Percentiles rank a stretch among this genome's conserved stretches.
These are phyloP conservation scores for Molothrus ater DNA, from an alignment of 2,797 vertebrate species.

Conservation along the genomic window DNA sequence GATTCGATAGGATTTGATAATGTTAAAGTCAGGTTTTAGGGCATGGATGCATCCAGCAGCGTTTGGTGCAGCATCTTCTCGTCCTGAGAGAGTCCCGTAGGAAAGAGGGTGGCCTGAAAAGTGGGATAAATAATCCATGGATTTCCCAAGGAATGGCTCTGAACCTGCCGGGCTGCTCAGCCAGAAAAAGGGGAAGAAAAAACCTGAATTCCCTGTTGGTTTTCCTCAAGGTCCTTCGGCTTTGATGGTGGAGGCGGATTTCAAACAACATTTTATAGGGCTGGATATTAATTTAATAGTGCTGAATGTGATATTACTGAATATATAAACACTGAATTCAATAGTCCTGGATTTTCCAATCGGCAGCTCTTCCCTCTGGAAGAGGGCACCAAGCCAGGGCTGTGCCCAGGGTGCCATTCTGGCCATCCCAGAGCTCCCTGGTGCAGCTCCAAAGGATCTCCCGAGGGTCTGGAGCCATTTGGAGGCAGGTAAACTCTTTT, in stretches of 20 bases:
- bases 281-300: neutral
- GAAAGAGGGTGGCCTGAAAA: neutral
- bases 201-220: fast-evolving
- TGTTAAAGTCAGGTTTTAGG: fast-evolving
- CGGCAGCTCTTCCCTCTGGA: neutral
- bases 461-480: neutral
- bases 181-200: fast-evolving
- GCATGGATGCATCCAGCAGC: fast-evolving
- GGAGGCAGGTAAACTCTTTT: constrained; percentile 29
- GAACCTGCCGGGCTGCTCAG: neutral
- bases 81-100: neutral
- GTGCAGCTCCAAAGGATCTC: neutral
- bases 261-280: neutral
- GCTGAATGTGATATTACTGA: fast-evolving
- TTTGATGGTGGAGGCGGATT: fast-evolving
- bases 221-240: fast-evolving
- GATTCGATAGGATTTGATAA: neutral
- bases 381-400: neutral
- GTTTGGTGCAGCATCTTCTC: fast-evolving
- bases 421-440: neutral
- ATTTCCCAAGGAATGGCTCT: neutral
- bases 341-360: fast-evolving
- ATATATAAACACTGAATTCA: fast-evolving
- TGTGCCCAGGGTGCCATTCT: neutral
- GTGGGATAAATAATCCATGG: fast-evolving